Conservation (phyloP, 2,888 invertebrate genomes). For the Andrena hattorfiana region DNA sequence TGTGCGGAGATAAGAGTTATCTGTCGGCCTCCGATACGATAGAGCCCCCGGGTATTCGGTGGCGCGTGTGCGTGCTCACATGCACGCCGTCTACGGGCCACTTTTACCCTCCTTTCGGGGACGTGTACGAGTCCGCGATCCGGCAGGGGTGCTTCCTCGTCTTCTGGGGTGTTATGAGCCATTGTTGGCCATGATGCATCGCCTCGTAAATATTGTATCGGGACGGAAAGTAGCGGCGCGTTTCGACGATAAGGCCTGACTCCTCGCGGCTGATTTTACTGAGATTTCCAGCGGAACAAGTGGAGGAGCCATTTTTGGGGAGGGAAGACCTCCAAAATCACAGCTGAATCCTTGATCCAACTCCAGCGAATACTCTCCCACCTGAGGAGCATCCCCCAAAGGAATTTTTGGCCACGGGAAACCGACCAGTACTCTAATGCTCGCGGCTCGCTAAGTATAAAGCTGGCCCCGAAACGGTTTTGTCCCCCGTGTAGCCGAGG, state of each 20-base stretch:
- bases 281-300: constrained; percentile 46
- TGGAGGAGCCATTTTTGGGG: not conserved
- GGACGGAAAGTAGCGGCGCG: constrained; percentile 76
- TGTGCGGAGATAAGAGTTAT: constrained; percentile 83
- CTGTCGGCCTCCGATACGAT: constrained; percentile 82
- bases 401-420: constrained; percentile 17
- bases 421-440: constrained; percentile 51
- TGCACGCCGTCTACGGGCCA: constrained; percentile 36
- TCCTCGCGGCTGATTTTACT: constrained; percentile 59
- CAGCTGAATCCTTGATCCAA: too few species aligned
- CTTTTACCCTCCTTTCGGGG: constrained; percentile 69
- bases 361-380: too few species aligned
- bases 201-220: constrained; percentile 84
- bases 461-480: constrained; percentile 64
- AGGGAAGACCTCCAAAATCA: too few species aligned
- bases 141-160: constrained; percentile 74
- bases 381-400: not conserved
- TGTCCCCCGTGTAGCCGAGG: constrained; percentile 64
- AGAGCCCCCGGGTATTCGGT: constrained; percentile 76
- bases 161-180: constrained; percentile 79
- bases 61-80: constrained; percentile 38
- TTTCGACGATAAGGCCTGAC: constrained; percentile 74
- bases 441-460: constrained; percentile 63
- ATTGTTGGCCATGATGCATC: constrained; percentile 84
- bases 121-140: constrained; percentile 52